Base-by-base conservation (phyloP, 1,140 invertebrate species). In the Drosophila pseudoobscura region DNA sequence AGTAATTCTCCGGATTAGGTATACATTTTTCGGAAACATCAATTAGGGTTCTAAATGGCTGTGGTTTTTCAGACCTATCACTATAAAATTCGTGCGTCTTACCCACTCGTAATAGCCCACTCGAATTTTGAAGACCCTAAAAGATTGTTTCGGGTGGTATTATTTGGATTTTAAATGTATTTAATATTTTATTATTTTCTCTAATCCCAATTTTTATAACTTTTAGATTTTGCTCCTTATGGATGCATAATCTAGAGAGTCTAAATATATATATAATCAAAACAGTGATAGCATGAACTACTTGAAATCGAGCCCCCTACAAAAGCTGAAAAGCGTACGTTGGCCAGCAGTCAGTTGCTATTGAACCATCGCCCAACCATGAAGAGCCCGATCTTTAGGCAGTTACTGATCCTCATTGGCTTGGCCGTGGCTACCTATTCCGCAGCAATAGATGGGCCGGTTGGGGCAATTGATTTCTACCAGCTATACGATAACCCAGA, bases 261-360 rank as follows among this genome's bases (percentile, higher is more conserved):
- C 47, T 46, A 51, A 70, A 59, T 70, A 51, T 59, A 64, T 29
- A 31, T 29, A 31, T 45, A 47, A 52, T 71, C 63, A 0, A 43
- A 50, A 5, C n/a, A 2, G 7, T 26, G 68, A 71, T 71, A 56
- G 26, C 35, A n/a, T 9, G 8, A 31, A 20, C 31, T 51, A 58
- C 71, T 65, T 74, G 26, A 65, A 53, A 49, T 9, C 29, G 29
- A 43, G n/a, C 43, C 60, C 11, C 71, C 41, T 62, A 53, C 39
- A 56, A 56, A 74, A 74, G 35, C 41, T 24, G 41, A 46, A 31
- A 57, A 24, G 7, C 29, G 54, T 15, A 31, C 26, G 49, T 53
- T 45, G 26, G 11, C 1, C 47, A 20, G 47, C 6, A 31, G 20
- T 75, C 55, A 75, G 72, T 75, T 6, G 29, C n/a, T 44, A 54